A percentile compares a stretch with the other conserved stretches of the same genome.
Conservation (phyloP, 2,113 vertebrate genomes). For the Chloropsis hardwickii region DNA sequence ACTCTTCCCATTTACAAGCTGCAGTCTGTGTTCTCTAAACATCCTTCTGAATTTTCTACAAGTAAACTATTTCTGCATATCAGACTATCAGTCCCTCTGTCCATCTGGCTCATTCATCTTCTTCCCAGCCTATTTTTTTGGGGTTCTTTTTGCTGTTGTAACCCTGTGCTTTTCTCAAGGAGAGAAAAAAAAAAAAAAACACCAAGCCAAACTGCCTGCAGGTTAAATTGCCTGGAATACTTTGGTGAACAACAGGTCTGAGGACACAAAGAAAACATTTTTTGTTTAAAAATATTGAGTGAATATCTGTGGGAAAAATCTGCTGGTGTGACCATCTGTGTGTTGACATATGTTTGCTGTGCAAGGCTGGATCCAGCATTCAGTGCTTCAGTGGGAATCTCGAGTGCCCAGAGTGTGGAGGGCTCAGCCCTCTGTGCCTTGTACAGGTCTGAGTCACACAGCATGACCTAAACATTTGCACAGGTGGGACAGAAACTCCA, state of each 20-base stretch:
- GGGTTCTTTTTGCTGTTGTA: background rate
- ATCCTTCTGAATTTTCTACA: background rate
- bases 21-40: background rate
- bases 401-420: background rate
- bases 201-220: background rate
- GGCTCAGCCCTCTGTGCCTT: background rate
- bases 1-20: background rate
- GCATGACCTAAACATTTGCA: background rate
- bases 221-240: slow-evolving; percentile 51
- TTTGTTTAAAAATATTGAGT: background rate
- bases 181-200: background rate
- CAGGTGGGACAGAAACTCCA: background rate
- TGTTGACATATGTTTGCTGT: slow-evolving; percentile 28
- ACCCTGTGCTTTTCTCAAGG: background rate
- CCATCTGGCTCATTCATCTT: slow-evolving; percentile 40
- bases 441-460: background rate
- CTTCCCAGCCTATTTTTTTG: background rate
- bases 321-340: slow-evolving; percentile 39
- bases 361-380: background rate
- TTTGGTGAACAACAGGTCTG: slow-evolving; percentile 15
- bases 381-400: background rate
- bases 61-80: background rate
- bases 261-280: background rate
- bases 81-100: slow-evolving; percentile 12
- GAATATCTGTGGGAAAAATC: slow-evolving; percentile 19